These are phyloP conservation scores for Macropodus opercularis DNA, from an alignment of 2,797 vertebrate genomes.

Conservation along the genomic window DNA sequence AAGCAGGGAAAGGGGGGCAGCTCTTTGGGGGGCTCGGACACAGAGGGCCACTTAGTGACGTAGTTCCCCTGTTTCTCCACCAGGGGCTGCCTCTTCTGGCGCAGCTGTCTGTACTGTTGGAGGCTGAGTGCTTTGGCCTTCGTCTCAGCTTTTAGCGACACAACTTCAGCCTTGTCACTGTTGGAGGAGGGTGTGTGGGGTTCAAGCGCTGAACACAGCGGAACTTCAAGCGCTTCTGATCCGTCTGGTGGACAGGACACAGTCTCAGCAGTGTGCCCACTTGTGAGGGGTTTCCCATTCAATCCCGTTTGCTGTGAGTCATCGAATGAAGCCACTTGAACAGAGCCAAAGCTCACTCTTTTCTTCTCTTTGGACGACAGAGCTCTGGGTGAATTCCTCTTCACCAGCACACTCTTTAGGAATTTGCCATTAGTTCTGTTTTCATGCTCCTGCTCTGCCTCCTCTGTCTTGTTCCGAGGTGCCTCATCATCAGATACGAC, in stretches of 20 bases:
- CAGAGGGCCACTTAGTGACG: constrained; percentile 87
- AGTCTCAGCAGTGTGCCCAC: not conserved
- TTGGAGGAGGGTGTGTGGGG: not conserved
- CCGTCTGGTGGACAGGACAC: not conserved
- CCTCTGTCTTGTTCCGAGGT: constrained; percentile 1
- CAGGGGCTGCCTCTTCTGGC: constrained; percentile 78
- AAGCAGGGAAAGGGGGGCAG: constrained; percentile 88
- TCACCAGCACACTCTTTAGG: constrained; percentile 62
- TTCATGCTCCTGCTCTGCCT: not conserved
- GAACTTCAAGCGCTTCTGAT: constrained; percentile 9
- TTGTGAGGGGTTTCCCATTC: constrained; percentile 8
- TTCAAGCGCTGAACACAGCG: constrained; percentile 12
- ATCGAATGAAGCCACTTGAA: constrained; percentile 65
- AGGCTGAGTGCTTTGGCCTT: constrained; percentile 90
- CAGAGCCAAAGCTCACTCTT: constrained; percentile 76
- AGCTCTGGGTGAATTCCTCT: constrained; percentile 29
- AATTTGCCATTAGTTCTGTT: not conserved
- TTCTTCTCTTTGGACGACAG: constrained; percentile 63
- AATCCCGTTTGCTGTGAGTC: constrained; percentile 32
- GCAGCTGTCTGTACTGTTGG: constrained; percentile 90
- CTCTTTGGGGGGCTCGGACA: constrained; percentile 86
- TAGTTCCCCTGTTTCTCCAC: constrained; percentile 69
- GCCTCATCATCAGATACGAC: constrained; percentile 75
- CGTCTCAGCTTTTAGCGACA: constrained; percentile 41
- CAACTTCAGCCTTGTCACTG: not conserved